Conservation (phyloP, 2,113 vertebrate species). For the Raja brachyura region DNA sequence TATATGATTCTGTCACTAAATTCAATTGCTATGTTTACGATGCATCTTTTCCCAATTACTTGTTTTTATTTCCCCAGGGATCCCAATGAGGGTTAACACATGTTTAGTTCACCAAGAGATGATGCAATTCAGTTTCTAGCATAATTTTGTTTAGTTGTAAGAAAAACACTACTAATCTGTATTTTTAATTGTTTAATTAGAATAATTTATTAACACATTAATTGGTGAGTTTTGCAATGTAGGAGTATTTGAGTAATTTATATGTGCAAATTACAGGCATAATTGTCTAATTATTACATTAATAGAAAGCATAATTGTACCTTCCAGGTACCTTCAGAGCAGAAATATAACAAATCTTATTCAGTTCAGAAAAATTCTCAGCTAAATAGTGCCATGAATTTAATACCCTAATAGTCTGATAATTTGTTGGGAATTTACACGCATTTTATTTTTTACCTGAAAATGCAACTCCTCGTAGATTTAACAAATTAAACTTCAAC, state of each 20-base stretch:
- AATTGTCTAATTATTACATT: not conserved
- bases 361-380: not conserved
- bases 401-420: not conserved
- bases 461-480: not conserved
- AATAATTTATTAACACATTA: constrained; percentile 7
- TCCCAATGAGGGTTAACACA: too few species aligned
- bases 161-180: not conserved
- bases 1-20: too few species aligned
- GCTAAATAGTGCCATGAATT: not conserved
- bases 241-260: constrained; percentile 4
- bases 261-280: not conserved
- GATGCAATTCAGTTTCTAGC: too few species aligned
- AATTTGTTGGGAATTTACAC: not conserved
- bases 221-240: not conserved
- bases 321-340: not conserved
- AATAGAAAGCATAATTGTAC: not conserved
- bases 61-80: too few species aligned
- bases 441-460: not conserved
- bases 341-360: not conserved
- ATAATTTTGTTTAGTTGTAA: not conserved
- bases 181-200: constrained; percentile 1
- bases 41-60: too few species aligned
- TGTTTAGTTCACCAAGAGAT: too few species aligned
- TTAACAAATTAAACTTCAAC: not conserved
- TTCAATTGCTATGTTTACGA: too few species aligned